A percentile compares a stretch with the other conserved stretches of the same genome.
Evolutionary conservation across 2,888 invertebrate species (phyloP).

Genomic region (Eupeodes luniger): DNA sequence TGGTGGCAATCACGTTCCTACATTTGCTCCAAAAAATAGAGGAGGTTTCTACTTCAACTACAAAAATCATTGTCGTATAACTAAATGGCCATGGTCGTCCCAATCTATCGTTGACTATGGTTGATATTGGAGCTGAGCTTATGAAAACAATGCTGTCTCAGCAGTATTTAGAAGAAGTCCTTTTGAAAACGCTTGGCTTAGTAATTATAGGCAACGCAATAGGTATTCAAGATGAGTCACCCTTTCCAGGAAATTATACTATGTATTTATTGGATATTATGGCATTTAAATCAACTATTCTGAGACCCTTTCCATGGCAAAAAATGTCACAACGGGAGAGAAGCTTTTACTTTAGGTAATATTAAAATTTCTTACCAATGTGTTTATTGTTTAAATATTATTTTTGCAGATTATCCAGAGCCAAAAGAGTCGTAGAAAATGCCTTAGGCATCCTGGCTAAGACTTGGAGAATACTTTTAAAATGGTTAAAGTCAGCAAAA

Average conservation of each 20-base stretch:
- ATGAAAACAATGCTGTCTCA: constrained; percentile 6
- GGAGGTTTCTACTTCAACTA: background rate
- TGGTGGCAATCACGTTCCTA: background rate
- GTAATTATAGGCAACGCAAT: background rate
- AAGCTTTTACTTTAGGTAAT: background rate
- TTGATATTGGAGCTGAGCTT: background rate
- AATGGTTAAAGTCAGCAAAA: no score
- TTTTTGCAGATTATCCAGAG: background rate
- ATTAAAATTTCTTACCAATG: background rate
- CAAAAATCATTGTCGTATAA: constrained; percentile 12
- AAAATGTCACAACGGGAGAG: background rate
- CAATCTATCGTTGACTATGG: constrained; percentile 3
- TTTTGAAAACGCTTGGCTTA: background rate
- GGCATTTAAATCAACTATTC: constrained; percentile 13
- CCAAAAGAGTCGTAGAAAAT: background rate
- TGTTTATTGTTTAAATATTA: background rate
- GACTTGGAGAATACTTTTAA: background rate
- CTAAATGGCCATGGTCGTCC: background rate
- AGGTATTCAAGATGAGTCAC: background rate
- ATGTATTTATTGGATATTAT: constrained; percentile 8
- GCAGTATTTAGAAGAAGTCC: background rate
- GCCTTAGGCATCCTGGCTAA: background rate
- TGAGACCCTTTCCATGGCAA: background rate
- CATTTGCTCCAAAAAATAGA: constrained; percentile 1
- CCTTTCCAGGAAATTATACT: constrained; percentile 1